phyloP scores from a whole-genome alignment of 2,888 invertebrate species.

The Ophonus ardosiacus region DNA sequence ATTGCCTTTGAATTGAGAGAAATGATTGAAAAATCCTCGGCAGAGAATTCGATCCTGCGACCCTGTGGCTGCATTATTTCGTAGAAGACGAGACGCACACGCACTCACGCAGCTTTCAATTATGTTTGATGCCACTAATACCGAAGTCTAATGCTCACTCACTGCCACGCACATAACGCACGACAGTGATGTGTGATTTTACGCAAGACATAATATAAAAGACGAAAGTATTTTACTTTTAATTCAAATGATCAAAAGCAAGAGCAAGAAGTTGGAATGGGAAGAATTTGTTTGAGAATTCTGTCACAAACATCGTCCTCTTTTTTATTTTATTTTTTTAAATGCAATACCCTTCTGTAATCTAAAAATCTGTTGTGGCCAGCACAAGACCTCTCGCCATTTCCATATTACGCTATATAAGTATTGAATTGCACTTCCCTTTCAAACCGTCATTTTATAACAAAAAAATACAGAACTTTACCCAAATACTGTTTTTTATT shows the following conservation, averaged over 20 bases:
- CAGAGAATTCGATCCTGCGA: slow-evolving; percentile 49
- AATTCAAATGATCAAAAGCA: background rate
- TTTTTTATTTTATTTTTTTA: too few relatives aligned
- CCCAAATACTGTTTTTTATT: too few relatives aligned
- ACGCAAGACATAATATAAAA: background rate
- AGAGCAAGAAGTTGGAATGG: too few relatives aligned
- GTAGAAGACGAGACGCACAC: slow-evolving; percentile 3
- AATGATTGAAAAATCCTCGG: slow-evolving; percentile 60
- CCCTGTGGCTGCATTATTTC: slow-evolving; percentile 47
- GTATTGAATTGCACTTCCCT: too few relatives aligned
- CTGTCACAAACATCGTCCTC: too few relatives aligned
- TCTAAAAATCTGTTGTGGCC: too few relatives aligned
- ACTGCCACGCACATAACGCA: background rate
- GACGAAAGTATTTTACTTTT: background rate
- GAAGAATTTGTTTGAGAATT: too few relatives aligned
- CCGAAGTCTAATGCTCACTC: slow-evolving; percentile 28
- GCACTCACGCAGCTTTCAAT: slow-evolving; percentile 45
- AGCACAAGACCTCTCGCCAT: too few relatives aligned
- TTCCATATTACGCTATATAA: too few relatives aligned
- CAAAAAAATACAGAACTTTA: too few relatives aligned
- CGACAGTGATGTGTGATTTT: background rate
- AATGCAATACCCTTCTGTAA: too few relatives aligned
- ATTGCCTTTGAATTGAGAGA: slow-evolving; percentile 60
- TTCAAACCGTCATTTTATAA: too few relatives aligned
- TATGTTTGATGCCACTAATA: slow-evolving; percentile 51